A percentile compares a stretch with the other conserved stretches of the same genome.
phyloP scores from a whole-genome alignment of 2,113 vertebrate species.

The Halcyon senegalensis region DNA sequence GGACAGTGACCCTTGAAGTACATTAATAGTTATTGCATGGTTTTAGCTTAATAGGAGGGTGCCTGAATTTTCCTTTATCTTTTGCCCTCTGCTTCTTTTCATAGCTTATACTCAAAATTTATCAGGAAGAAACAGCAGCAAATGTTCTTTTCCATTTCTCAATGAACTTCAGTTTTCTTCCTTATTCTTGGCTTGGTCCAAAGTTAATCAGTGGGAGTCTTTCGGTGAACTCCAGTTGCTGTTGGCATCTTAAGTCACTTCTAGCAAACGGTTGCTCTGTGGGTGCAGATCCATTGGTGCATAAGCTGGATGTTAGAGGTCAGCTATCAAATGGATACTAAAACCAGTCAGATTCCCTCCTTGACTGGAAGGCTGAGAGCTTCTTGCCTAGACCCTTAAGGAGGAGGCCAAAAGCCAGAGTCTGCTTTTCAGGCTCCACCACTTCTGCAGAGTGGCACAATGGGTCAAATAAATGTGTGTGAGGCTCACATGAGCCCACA shows the following conservation, averaged over 20 bases:
- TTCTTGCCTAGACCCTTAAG: neutral
- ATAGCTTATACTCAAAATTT: neutral
- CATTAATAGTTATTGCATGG: neutral
- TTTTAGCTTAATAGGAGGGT: neutral
- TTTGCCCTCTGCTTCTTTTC: neutral
- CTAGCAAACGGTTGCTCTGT: neutral
- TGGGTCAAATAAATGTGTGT: neutral
- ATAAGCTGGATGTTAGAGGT: neutral
- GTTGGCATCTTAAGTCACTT: neutral
- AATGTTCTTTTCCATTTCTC: neutral
- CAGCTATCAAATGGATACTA: neutral
- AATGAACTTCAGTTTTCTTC: neutral
- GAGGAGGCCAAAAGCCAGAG: neutral
- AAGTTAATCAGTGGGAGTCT: neutral
- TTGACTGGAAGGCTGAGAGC: neutral
- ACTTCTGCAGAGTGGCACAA: neutral
- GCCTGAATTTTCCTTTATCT: slow-evolving; percentile 26
- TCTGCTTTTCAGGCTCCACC: neutral
- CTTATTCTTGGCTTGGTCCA: neutral
- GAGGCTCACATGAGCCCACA: neutral
- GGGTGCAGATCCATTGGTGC: neutral
- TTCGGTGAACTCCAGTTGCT: neutral
- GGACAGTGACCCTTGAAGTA: slow-evolving; percentile 26
- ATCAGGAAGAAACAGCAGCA: neutral
- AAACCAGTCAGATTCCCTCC: neutral